phyloP scores from a whole-genome alignment of 2,113 vertebrate genomes.

The Rhea pennata region DNA sequence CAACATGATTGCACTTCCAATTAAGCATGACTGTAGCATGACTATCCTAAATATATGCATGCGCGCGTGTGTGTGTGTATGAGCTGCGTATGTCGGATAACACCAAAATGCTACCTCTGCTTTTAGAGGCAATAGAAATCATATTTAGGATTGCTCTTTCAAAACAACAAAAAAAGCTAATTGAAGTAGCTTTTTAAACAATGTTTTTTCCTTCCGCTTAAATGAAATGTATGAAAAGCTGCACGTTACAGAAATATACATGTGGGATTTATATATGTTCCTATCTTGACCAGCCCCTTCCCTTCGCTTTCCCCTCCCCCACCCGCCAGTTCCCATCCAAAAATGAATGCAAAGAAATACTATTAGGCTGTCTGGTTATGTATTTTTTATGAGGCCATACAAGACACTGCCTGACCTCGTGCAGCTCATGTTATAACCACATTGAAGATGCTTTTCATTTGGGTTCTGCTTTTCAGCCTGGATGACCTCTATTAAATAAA shows the following conservation, averaged over 20 bases:
- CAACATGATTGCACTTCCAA: neutral
- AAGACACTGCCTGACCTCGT: conserved; percentile 85
- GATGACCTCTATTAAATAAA: conserved; percentile 86
- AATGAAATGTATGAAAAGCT: conserved; percentile 32
- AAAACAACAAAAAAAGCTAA: neutral
- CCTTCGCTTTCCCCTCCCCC: conserved; percentile 68
- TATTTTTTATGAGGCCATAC: conserved; percentile 88
- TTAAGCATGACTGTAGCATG: neutral
- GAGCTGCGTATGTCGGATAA: neutral
- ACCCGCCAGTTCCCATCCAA: conserved; percentile 76
- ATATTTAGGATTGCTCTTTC: neutral
- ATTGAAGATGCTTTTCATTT: conserved; percentile 87
- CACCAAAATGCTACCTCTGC: neutral
- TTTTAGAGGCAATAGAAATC: conserved; percentile 10
- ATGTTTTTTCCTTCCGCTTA: neutral
- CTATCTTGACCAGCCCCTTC: conserved; percentile 20
- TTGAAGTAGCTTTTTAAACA: conserved; percentile 5
- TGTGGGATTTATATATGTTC: conserved; percentile 1
- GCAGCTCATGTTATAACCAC: conserved; percentile 84
- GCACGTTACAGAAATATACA: conserved; percentile 47
- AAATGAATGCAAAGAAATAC: conserved; percentile 87
- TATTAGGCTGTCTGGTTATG: conserved; percentile 87
- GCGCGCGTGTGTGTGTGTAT: neutral
- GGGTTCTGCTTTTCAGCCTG: conserved; percentile 85
- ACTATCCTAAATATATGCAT: neutral